A percentile compares a stretch with the other conserved stretches of the same genome.
Conservation (phyloP, 2,888 invertebrate genomes). For the Stenotaenia linearis region DNA sequence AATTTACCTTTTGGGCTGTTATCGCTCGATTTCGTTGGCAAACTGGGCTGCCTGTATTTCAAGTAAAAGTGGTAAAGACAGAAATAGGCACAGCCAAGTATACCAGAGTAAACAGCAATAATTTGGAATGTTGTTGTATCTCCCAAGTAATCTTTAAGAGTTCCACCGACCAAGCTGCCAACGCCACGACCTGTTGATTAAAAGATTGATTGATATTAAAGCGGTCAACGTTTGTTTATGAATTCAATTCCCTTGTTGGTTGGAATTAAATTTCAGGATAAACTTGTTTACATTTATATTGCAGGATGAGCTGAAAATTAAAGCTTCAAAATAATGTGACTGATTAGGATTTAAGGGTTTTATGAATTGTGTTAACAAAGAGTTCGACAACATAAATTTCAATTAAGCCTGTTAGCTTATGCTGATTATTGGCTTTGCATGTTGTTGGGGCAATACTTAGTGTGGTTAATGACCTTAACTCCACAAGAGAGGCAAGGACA, state of each 20-base stretch:
- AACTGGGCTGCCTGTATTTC: background rate
- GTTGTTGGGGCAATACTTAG: too few species aligned
- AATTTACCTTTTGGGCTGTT: background rate
- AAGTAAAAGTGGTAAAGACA: slow-evolving; percentile 26
- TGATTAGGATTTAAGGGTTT: too few species aligned
- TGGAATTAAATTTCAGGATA: too few species aligned
- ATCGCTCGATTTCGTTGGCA: background rate
- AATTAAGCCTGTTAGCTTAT: too few species aligned
- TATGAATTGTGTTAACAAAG: too few species aligned
- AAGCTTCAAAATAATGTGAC: too few species aligned
- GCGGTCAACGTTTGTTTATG: background rate
- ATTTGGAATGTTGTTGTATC: slow-evolving; percentile 28
- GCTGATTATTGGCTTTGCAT: too few species aligned
- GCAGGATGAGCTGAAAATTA: too few species aligned
- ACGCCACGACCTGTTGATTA: slow-evolving; percentile 21
- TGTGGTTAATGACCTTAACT: too few species aligned
- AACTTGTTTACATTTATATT: too few species aligned
- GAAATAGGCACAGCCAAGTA: background rate
- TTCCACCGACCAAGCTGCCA: slow-evolving; percentile 27
- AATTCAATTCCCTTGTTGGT: background rate
- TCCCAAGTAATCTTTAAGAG: slow-evolving; percentile 14
- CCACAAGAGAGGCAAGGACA: too few species aligned
- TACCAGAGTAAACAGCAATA: slow-evolving; percentile 2
- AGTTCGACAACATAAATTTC: too few species aligned
- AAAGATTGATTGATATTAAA: background rate